These are phyloP conservation scores for Synaphobranchus kaupii DNA, from an alignment of 2,797 vertebrate species.

Conservation along the genomic window DNA sequence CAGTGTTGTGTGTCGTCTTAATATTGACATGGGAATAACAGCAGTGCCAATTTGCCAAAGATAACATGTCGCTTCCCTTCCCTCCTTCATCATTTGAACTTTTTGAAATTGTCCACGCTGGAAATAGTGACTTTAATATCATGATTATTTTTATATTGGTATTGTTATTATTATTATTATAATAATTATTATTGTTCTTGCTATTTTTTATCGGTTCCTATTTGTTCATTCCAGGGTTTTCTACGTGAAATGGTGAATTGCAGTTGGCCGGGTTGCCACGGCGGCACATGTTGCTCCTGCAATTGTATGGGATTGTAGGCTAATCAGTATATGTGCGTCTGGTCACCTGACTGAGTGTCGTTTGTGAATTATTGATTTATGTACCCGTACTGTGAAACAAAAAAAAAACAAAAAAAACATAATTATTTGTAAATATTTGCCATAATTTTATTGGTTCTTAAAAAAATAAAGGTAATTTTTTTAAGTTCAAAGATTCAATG, in stretches of 20 bases:
- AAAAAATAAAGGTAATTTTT: slow-evolving; percentile 99
- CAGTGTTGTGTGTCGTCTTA: slow-evolving; percentile 97
- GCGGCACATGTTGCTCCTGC: slow-evolving; percentile 77
- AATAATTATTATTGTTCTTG: slow-evolving; percentile 48
- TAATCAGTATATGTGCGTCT: slow-evolving; percentile 89
- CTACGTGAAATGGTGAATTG: slow-evolving; percentile 91
- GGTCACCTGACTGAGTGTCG: slow-evolving; percentile 96
- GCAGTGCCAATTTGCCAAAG: slow-evolving; percentile 99
- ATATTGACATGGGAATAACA: slow-evolving; percentile 99
- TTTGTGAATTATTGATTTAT: slow-evolving; percentile 96
- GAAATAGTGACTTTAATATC: slow-evolving; percentile 86
- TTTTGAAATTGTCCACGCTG: slow-evolving; percentile 76
- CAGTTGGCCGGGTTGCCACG: slow-evolving; percentile 90
- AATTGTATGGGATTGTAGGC: slow-evolving; percentile 80
- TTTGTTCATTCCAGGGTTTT: slow-evolving; percentile 68
- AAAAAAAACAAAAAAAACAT: slow-evolving; percentile 73
- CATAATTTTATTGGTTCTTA: slow-evolving; percentile 99
- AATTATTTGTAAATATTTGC: slow-evolving; percentile 99
- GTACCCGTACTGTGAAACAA: slow-evolving; percentile 97
- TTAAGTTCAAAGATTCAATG: slow-evolving; percentile 78
- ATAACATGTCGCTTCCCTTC: slow-evolving; percentile 83
- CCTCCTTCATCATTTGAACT: slow-evolving; percentile 56
- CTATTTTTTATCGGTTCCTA: slow-evolving; percentile 48
- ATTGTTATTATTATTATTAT: slow-evolving; percentile 66
- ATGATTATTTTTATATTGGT: slow-evolving; percentile 66